phyloP scores from a whole-genome alignment of 2,888 invertebrate genomes.

The Cephus pygmeus region DNA sequence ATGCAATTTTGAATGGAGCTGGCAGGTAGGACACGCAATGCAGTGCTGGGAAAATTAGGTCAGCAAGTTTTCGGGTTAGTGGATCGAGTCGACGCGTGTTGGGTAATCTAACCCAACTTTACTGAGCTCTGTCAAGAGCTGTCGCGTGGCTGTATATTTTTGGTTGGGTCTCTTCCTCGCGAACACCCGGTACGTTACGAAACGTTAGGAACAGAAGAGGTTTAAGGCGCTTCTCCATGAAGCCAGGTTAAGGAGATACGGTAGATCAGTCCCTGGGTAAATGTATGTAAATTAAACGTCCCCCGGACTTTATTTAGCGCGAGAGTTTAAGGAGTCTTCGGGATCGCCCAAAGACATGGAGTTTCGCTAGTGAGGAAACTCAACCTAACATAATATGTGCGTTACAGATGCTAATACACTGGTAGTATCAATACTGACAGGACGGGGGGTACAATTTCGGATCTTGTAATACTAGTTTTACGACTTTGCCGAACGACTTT shows the following conservation, averaged over 20 bases:
- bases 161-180: neutral
- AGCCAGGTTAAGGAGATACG: conserved; percentile 21
- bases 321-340: conserved; percentile 32
- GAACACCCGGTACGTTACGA: neutral
- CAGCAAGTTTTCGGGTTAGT: conserved; percentile 50
- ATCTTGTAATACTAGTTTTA: neutral
- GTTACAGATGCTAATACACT: neutral
- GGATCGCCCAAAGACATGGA: neutral
- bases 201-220: neutral
- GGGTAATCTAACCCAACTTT: neutral
- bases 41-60: conserved; percentile 51
- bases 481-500: neutral
- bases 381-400: neutral
- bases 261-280: conserved; percentile 32
- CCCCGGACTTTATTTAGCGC: conserved; percentile 49
- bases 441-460: neutral
- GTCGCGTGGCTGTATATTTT: neutral
- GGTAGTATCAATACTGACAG: neutral
- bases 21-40: conserved; percentile 52
- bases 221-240: neutral
- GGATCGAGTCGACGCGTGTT: conserved; percentile 25
- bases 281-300: conserved; percentile 53
- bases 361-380: neutral
- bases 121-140: neutral
- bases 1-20: conserved; percentile 43